These are phyloP conservation scores for Microcaecilia unicolor DNA, from an alignment of 2,797 vertebrate genomes.

Conservation along the genomic window DNA sequence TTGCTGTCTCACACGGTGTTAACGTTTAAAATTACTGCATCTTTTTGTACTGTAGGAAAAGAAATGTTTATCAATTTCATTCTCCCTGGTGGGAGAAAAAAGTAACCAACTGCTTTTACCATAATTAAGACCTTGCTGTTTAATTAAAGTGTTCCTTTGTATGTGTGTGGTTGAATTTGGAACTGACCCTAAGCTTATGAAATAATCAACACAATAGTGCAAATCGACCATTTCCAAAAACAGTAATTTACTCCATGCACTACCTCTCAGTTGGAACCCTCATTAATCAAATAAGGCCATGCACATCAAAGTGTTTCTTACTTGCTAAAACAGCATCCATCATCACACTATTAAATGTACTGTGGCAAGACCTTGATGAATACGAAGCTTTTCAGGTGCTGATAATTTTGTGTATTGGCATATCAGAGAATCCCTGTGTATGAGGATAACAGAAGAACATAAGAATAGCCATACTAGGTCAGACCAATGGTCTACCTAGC, in stretches of 20 bases:
- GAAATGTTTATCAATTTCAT: conserved; percentile 3
- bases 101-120: conserved; percentile 34
- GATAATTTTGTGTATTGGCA: conserved; percentile 51
- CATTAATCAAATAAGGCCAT: conserved; percentile 75
- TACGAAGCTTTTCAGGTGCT: conserved; percentile 58
- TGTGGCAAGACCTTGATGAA: conserved; percentile 55
- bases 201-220: conserved; percentile 79
- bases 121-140: conserved; percentile 45
- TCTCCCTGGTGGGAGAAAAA: background rate
- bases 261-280: conserved; percentile 59
- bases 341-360: conserved; percentile 56
- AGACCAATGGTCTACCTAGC: too few relatives aligned
- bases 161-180: conserved; percentile 44
- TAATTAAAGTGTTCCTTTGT: conserved; percentile 38
- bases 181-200: conserved; percentile 58
- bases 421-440: conserved; percentile 24
- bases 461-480: too few relatives aligned
- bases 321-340: conserved; percentile 60
- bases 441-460: too few relatives aligned
- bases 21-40: background rate
- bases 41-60: too few relatives aligned
- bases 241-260: conserved; percentile 69
- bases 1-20: too few relatives aligned
- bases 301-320: conserved; percentile 68
- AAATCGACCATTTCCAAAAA: conserved; percentile 73